phyloP scores from a whole-genome alignment of 2,113 vertebrate species.

The Charina bottae region DNA sequence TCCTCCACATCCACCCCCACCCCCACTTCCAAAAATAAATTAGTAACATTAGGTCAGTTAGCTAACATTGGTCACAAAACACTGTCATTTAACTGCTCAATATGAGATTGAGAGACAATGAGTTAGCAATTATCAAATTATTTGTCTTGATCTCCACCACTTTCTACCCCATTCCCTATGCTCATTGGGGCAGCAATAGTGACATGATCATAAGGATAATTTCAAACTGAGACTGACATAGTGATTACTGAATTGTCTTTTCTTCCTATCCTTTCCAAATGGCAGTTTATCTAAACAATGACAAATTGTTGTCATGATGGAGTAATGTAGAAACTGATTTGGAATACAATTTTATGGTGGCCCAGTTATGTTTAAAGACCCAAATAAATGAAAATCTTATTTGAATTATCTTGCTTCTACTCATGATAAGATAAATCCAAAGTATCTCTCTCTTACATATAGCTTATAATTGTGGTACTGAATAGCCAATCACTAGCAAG shows the following conservation, averaged over 20 bases:
- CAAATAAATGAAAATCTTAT: too few species aligned
- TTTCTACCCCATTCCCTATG: not conserved
- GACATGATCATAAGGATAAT: not conserved
- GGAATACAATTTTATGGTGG: too few species aligned
- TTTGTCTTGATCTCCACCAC: not conserved
- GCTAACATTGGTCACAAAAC: not conserved
- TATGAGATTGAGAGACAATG: not conserved
- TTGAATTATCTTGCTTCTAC: too few species aligned
- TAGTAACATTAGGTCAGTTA: not conserved
- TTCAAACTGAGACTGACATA: too few species aligned
- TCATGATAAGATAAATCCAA: too few species aligned
- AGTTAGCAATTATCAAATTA: not conserved
- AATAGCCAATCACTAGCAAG: constrained; percentile 49
- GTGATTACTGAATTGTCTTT: too few species aligned
- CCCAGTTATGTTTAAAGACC: too few species aligned
- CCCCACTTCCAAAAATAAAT: not conserved
- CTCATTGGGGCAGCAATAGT: not conserved
- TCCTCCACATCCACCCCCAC: not conserved
- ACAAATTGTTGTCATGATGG: too few species aligned
- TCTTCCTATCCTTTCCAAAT: too few species aligned
- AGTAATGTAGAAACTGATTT: too few species aligned
- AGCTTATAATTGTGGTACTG: constrained; percentile 51
- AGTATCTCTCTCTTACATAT: not conserved
- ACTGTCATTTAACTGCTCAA: not conserved
- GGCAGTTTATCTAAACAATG: too few species aligned